Evolutionary conservation across 2,888 invertebrate genomes (phyloP).

Genomic region (Stenoptilia bipunctidactyla): DNA sequence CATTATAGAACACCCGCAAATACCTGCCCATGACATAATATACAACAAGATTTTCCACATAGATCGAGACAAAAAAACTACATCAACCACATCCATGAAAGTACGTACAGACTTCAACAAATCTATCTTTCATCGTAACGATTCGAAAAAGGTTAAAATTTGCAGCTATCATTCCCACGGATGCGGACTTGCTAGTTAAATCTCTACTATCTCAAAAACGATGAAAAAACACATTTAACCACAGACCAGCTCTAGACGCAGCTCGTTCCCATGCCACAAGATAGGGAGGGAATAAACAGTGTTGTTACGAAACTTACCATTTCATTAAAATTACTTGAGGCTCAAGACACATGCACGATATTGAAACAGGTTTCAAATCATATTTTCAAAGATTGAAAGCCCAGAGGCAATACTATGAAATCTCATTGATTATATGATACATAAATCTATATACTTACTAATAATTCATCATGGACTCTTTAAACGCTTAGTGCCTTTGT

Average conservation of each 20-base stretch:
- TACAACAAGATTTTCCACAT: too few species aligned
- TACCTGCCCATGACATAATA: too few species aligned
- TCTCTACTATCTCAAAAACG: constrained; percentile 10
- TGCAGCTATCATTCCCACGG: constrained; percentile 43
- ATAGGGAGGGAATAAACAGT: constrained; percentile 6
- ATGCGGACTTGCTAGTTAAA: constrained; percentile 25
- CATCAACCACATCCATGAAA: too few species aligned
- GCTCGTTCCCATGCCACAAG: constrained; percentile 21
- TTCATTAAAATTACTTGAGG: constrained; percentile 30
- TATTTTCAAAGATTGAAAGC: constrained; percentile 17
- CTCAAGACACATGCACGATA: constrained; percentile 13
- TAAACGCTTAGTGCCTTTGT: background rate
- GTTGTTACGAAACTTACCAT: constrained; percentile 33
- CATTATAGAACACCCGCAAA: too few species aligned
- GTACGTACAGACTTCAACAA: constrained; percentile 18
- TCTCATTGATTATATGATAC: constrained; percentile 19
- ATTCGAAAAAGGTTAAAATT: constrained; percentile 36
- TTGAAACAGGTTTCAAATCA: constrained; percentile 24
- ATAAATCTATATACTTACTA: constrained; percentile 16
- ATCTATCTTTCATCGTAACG: constrained; percentile 27
- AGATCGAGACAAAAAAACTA: too few species aligned
- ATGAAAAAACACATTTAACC: constrained; percentile 10
- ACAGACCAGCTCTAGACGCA: constrained; percentile 3
- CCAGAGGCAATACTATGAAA: constrained; percentile 24
- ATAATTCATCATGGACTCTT: constrained; percentile 30